Evolutionary conservation across 2,888 invertebrate species (phyloP), one percentile per base, ranked within the genome.

Genomic region (Aporophyla nigra): DNA sequence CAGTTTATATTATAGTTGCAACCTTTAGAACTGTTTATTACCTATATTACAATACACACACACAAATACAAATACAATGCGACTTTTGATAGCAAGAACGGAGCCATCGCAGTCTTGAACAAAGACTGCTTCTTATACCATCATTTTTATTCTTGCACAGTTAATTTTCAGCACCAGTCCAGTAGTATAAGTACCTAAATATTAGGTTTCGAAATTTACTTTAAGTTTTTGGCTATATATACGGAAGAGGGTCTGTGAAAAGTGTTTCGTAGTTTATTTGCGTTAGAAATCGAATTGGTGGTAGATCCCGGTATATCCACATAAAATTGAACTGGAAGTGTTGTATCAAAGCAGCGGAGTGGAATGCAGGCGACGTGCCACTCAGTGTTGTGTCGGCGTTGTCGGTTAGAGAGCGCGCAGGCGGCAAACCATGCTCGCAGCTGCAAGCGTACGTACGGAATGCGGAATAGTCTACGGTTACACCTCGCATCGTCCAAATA

Each of bases 331-430:
- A 85, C 84, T 88, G 90, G 90, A 92, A 92, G 91, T 92, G 91
- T 92, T 92, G 92, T 93, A 89, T 93, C 88, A 90, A 91, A 89
- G 92, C 90, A 91, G 88, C 89, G 89, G 90, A 91, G 92, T 93
- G 94, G 94, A 95, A 95, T 95, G 94, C 93, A 91, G 91, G 89
- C 92, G 90, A 91, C 92, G 91, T 91, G 93, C 92, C 91, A 89
- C 87, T 91, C 91, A 87, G 88, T 89, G 90, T 89, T 92, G 91
- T 93, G 91, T 92, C 91, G 91, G 87, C 90, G 92, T 87, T 89
- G 90, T 91, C 90, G 93, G 93, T 91, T 90, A 80, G 90, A 89
- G 91, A 91, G 91, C 90, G 92, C 88, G 92, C 92, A 91, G 91
- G 92, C 93, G 92, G 93, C 91, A 91, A 93, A 92, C 94, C 93